Evolutionary conservation across 1,140 invertebrate genomes (phyloP).

Genomic region (Reticulitermes speratus): DNA sequence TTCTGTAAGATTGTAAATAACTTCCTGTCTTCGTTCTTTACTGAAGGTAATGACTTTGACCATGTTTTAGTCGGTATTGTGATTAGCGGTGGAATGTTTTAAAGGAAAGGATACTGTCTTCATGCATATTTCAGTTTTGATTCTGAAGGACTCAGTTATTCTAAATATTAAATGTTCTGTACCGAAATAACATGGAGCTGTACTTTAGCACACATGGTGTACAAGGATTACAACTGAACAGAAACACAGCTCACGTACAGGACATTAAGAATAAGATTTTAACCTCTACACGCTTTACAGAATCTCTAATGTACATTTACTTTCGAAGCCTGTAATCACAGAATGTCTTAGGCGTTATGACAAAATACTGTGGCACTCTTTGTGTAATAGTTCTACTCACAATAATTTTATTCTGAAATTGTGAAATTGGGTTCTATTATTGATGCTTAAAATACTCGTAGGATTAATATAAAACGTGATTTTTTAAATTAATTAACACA

Average conservation of each 20-base stretch:
- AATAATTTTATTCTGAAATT: neutral
- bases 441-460: too few relatives aligned
- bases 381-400: neutral
- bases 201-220: neutral
- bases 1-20: neutral
- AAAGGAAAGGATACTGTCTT: neutral
- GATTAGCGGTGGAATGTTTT: neutral
- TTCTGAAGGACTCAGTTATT: neutral
- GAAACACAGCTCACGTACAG: neutral
- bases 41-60: neutral
- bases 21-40: neutral
- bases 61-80: neutral
- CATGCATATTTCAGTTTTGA: neutral
- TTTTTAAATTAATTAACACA: neutral
- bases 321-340: neutral
- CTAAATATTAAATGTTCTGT: neutral
- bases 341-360: conserved; percentile 3
- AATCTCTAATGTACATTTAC: neutral
- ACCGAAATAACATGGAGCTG: neutral
- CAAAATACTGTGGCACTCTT: neutral
- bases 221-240: neutral
- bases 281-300: neutral
- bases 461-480: too few relatives aligned
- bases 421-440: neutral
- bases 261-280: neutral